Conservation (phyloP, 2,888 invertebrate genomes). For the Xanthostigma xanthostigma region DNA sequence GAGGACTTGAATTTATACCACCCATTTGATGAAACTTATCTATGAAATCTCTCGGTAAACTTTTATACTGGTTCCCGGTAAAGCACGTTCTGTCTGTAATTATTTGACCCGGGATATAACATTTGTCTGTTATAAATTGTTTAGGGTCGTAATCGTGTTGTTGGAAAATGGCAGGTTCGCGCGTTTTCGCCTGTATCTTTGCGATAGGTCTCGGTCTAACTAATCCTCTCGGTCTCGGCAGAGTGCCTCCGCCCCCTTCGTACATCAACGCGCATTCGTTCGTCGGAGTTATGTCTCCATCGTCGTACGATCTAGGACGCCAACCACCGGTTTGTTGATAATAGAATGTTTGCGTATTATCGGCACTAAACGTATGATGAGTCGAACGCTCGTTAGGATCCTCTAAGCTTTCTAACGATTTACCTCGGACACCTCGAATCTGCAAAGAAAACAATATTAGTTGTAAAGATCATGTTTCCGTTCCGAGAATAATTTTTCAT, state of each 20-base stretch:
- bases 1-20: conserved; percentile 36
- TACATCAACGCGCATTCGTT: conserved; percentile 46
- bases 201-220: conserved; percentile 71
- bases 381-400: conserved; percentile 53
- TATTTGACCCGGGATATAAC: background rate
- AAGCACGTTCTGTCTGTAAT: conserved; percentile 1
- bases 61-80: conserved; percentile 30
- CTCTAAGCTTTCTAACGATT: conserved; percentile 72
- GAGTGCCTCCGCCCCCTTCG: conserved; percentile 71
- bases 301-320: conserved; percentile 67
- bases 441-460: conserved; percentile 25
- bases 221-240: conserved; percentile 70
- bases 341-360: conserved; percentile 42
- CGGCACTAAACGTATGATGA: conserved; percentile 44
- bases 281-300: conserved; percentile 81
- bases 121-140: conserved; percentile 20
- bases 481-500: background rate
- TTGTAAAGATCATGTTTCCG: background rate
- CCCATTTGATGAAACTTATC: conserved; percentile 32
- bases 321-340: conserved; percentile 35
- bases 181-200: conserved; percentile 48
- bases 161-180: conserved; percentile 21
- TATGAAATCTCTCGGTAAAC: conserved; percentile 34
- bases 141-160: conserved; percentile 29
- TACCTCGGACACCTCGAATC: conserved; percentile 71